Base-by-base conservation (phyloP, 2,797 vertebrate species). In the Cheirogaleus major region DNA sequence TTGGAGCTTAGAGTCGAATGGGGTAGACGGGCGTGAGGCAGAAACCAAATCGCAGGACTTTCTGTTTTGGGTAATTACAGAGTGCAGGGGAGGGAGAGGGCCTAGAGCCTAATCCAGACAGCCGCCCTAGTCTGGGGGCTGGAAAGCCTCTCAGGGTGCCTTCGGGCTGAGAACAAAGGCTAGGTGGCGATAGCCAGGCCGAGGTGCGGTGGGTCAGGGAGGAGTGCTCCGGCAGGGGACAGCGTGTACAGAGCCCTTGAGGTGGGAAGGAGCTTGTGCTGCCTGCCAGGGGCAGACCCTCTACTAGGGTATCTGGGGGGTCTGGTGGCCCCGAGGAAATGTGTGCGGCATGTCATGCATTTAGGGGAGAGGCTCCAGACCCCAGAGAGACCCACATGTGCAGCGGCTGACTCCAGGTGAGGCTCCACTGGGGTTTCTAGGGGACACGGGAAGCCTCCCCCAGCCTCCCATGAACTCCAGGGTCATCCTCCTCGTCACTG, bases 191-290 rank as follows among this genome's bases (percentile, higher is more conserved):
- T 30, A 23, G 4, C 23, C 65, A 38, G 87, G 17, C 35, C 32
- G 5, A 17, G 43, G 27, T 15, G 20, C 23, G 0, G 13, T 27
- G 9, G 69, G 38, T 1, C 0, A 0, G 73, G 14, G 35, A n/a
- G 67, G 35, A 4, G n/a, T 15, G 69, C n/a, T 18, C 35, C 63
- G 50, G 30, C 4, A 18, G 8, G 4, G 45, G 32, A 25, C 1
- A 52, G 82, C 57, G 15, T 3, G 69, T 45, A 2, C 65, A 45
- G 86, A 95, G 88, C 67, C 48, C 88, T 89, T 23, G 95, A 3
- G 70, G 92, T 13, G 13, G 27, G 30, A 11, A 12, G 55, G 55
- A 5, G 3, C 18, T 25, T 27, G 1, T 35, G 27, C 38, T 43
- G 13, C 7, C 55, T 25, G 0, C 30, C 0, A 15, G 52, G 69